Evolutionary conservation across 2,888 invertebrate species (phyloP), one percentile per base, ranked within the genome.

Genomic region (Temnothorax unifasciatus): DNA sequence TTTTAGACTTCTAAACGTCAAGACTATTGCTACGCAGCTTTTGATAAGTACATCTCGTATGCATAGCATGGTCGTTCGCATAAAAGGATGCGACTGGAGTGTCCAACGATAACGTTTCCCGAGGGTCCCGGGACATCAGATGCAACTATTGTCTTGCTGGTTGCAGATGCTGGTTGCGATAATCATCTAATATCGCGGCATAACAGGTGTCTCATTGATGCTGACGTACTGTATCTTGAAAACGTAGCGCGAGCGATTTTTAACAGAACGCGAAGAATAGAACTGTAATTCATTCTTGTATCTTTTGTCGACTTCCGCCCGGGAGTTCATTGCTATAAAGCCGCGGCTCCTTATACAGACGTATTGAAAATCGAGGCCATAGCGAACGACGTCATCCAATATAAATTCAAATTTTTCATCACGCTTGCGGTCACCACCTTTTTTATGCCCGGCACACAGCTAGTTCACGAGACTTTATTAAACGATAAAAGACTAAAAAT

Each of bases 341-440:
- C 47, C 11, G 21, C 18, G 34, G 34, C 18, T 59, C 13, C 73
- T 81, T 81, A 73, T 73, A 61, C 59, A 59, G 18, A 79, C 38
- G 47, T 61, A 81, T 81, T 57, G 79, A 81, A 81, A 81, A 81
- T 81, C 73, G 79, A 59, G 59, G 73, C 47, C 34, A 81, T 81
- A 81, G 71, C 21, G 52, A 71, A 59, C 44, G 34, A 47, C 59
- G 38, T 73, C 59, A 73, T 59, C 73, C 79, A 81, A 81, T 81
- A 81, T 81, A 81, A 81, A 81, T 81, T 81, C 73, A 81, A 81
- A 81, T 81, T 81, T 81, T 73, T 73, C 59, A 81, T 81, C 79
- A 81, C 79, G 44, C 71, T 71, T 79, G 73, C 79, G 59, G 57
- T 50, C 47, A 59, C 79, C 73, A 71, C 44, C 47, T 81, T 79